phyloP scores from a whole-genome alignment of 2,888 invertebrate species.

The Sussaba pulchella region DNA sequence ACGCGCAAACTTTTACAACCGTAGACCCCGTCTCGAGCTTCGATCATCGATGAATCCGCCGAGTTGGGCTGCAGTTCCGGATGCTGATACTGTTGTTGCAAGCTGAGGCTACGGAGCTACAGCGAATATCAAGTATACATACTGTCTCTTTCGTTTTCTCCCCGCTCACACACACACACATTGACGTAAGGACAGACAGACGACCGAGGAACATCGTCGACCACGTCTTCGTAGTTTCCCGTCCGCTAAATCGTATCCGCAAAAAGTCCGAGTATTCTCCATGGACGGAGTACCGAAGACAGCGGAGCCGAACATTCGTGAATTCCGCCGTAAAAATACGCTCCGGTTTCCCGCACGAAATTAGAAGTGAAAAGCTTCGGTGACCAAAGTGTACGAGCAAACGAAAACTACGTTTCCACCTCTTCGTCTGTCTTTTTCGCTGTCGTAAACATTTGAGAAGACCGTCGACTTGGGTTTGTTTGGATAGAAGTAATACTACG shows the following conservation, averaged over 20 bases:
- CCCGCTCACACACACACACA: background rate
- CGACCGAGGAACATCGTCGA: slow-evolving; percentile 20
- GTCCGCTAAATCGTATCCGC: slow-evolving; percentile 48
- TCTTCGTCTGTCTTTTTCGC: background rate
- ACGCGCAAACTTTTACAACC: slow-evolving; percentile 58
- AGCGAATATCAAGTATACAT: slow-evolving; percentile 25
- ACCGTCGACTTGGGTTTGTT: slow-evolving; percentile 46
- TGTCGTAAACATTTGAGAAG: slow-evolving; percentile 41
- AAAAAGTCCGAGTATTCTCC: slow-evolving; percentile 26
- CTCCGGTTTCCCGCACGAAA: slow-evolving; percentile 37
- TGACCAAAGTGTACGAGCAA: slow-evolving; percentile 1
- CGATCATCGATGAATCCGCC: slow-evolving; percentile 59
- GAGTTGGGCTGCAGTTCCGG: slow-evolving; percentile 21
- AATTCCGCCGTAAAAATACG: slow-evolving; percentile 58
- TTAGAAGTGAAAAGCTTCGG: slow-evolving; percentile 32
- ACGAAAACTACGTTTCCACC: background rate
- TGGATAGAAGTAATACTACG: slow-evolving; percentile 32
- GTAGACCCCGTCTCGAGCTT: slow-evolving; percentile 45
- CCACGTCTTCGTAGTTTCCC: slow-evolving; percentile 31
- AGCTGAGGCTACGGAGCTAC: slow-evolving; percentile 42
- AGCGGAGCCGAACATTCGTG: slow-evolving; percentile 34
- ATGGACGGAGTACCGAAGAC: slow-evolving; percentile 19
- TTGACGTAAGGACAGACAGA: background rate
- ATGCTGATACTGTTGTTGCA: slow-evolving; percentile 4
- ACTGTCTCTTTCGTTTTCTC: background rate